These are phyloP conservation scores for Nemotelus nigrinus DNA, from an alignment of 2,888 invertebrate genomes.

Conservation along the genomic window DNA sequence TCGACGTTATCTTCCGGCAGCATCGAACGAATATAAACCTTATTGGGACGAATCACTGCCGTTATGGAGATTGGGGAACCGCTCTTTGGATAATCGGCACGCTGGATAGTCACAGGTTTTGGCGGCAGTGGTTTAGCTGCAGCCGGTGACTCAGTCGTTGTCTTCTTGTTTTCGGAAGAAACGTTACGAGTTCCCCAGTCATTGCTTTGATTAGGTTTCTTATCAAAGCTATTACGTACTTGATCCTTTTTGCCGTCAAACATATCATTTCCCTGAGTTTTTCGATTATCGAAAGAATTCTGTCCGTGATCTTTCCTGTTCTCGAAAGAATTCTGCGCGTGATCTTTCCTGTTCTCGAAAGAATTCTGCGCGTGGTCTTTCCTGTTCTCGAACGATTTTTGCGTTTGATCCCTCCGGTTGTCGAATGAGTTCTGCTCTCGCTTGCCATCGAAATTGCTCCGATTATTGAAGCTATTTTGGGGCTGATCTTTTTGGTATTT, in stretches of 20 bases:
- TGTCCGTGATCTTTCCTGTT: not conserved
- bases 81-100: slow-evolving; percentile 29
- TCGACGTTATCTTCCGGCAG: slow-evolving; percentile 54
- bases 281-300: slow-evolving; percentile 2
- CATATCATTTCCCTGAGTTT: not conserved
- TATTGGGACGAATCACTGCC: slow-evolving; percentile 59
- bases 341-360: not conserved
- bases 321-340: not conserved
- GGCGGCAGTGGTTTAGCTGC: not conserved
- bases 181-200: not conserved
- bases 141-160: not conserved
- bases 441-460: not conserved
- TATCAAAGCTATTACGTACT: not conserved
- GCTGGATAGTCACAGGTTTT: not conserved
- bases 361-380: not conserved
- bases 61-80: slow-evolving; percentile 54
- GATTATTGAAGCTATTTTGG: not conserved
- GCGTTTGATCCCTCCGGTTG: not conserved
- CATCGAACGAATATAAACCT: slow-evolving; percentile 60
- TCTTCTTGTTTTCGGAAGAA: not conserved
- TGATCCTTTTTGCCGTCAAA: slow-evolving; percentile 14
- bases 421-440: not conserved
- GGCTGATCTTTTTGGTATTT: not conserved
- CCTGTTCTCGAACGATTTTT: not conserved
- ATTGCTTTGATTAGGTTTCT: not conserved